These are phyloP conservation scores for Aleiodes sp. DNA, from an alignment of 1,140 invertebrate genomes.

Conservation along the genomic window DNA sequence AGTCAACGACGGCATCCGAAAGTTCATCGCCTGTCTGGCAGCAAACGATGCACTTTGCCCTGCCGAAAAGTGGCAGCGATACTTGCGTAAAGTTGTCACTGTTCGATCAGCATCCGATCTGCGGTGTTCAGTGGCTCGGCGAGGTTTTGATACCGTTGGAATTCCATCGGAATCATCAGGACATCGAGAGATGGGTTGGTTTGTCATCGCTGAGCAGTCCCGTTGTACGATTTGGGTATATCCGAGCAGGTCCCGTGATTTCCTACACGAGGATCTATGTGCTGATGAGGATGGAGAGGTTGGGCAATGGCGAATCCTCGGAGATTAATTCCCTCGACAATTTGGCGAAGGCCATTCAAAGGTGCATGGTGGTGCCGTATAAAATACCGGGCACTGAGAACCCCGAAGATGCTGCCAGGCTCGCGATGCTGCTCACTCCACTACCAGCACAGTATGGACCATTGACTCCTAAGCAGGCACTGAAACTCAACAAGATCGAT, in stretches of 20 bases:
- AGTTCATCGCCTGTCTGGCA: conserved; percentile 62
- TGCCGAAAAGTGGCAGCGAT: conserved; percentile 48
- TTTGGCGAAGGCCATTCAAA: conserved; percentile 57
- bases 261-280: conserved; percentile 60
- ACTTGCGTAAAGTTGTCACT: conserved; percentile 55
- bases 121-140: conserved; percentile 63
- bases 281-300: conserved; percentile 58
- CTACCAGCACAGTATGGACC: conserved; percentile 58
- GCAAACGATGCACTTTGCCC: conserved; percentile 57
- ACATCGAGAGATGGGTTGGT: conserved; percentile 61
- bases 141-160: conserved; percentile 58
- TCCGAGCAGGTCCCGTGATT: conserved; percentile 57
- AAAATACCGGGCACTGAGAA: conserved; percentile 52
- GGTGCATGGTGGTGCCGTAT: conserved; percentile 57
- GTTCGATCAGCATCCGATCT: conserved; percentile 62
- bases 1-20: conserved; percentile 51
- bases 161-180: conserved; percentile 54
- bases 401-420: conserved; percentile 51
- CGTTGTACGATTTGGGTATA: conserved; percentile 56
- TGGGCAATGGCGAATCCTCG: conserved; percentile 40
- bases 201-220: conserved; percentile 57
- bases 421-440: conserved; percentile 52
- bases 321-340: conserved; percentile 49
- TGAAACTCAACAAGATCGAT: conserved; percentile 61
- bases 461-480: conserved; percentile 55